A percentile compares a stretch with the other conserved stretches of the same genome.
phyloP scores from a whole-genome alignment of 2,797 vertebrate genomes.

The Protonibea diacanthus region DNA sequence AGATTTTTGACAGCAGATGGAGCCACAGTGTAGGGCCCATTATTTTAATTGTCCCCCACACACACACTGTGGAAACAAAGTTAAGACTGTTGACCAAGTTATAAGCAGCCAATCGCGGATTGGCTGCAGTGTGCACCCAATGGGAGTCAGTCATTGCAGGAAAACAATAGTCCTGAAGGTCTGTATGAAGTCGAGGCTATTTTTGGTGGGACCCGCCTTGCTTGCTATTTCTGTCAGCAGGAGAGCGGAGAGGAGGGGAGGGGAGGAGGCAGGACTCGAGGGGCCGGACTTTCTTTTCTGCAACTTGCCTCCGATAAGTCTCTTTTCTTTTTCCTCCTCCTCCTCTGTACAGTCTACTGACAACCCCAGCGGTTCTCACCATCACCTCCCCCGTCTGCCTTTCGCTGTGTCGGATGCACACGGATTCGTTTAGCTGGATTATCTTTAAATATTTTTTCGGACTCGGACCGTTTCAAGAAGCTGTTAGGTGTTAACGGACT shows the following conservation, averaged over 20 bases:
- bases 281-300: slow-evolving; percentile 75
- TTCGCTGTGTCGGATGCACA: slow-evolving; percentile 14
- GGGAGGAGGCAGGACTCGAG: slow-evolving; percentile 58
- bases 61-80: slow-evolving; percentile 20
- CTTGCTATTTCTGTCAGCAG: slow-evolving; percentile 86
- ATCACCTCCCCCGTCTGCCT: slow-evolving; percentile 54
- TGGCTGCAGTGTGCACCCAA: slow-evolving; percentile 66
- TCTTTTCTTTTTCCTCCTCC: slow-evolving; percentile 67
- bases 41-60: slow-evolving; percentile 25
- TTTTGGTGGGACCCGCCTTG: slow-evolving; percentile 85
- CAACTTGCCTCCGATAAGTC: slow-evolving; percentile 74
- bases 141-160: slow-evolving; percentile 51
- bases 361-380: slow-evolving; percentile 51
- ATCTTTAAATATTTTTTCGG: slow-evolving; percentile 1
- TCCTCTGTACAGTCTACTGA: slow-evolving; percentile 46
- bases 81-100: slow-evolving; percentile 27
- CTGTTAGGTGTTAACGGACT: neutral
- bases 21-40: slow-evolving; percentile 67
- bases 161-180: slow-evolving; percentile 79
- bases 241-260: slow-evolving; percentile 57
- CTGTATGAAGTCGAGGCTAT: slow-evolving; percentile 83
- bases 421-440: slow-evolving; percentile 52
- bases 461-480: slow-evolving; percentile 7
- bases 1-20: slow-evolving; percentile 78
- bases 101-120: slow-evolving; percentile 46